phyloP scores from a whole-genome alignment of 2,113 vertebrate species.

The Ramphastos sulfuratus region DNA sequence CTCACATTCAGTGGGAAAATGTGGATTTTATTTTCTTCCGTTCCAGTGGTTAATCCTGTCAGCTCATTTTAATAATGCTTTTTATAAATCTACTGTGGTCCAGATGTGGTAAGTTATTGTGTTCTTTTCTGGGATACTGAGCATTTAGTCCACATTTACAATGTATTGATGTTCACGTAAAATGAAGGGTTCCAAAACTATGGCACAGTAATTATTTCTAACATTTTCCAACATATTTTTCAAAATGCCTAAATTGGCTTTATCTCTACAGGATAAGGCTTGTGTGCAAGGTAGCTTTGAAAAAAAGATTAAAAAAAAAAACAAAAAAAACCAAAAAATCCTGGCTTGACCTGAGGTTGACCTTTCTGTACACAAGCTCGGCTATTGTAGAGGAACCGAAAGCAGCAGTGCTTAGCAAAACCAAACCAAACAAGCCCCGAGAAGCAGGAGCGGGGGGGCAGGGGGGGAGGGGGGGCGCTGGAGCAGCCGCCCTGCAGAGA shows the following conservation, averaged over 20 bases:
- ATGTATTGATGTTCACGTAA: background rate
- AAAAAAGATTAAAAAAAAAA: background rate
- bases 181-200: background rate
- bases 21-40: constrained; percentile 52
- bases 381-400: constrained; percentile 66
- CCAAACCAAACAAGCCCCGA: constrained; percentile 51
- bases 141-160: background rate
- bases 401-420: constrained; percentile 64
- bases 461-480: background rate
- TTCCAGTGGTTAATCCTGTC: constrained; percentile 29
- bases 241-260: background rate
- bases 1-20: constrained; percentile 36
- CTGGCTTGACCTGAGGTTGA: constrained; percentile 64
- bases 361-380: constrained; percentile 48
- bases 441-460: background rate
- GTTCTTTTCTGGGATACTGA: background rate
- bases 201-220: background rate
- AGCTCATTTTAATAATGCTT: constrained; percentile 46
- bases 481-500: background rate
- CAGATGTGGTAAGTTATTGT: constrained; percentile 41
- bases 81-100: constrained; percentile 27
- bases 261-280: constrained; percentile 19
- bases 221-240: background rate
- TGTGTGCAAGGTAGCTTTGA: constrained; percentile 32
- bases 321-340: constrained; percentile 36